Conservation (phyloP, 1,140 invertebrate genomes). For the Phymorhynchus buccinoides region DNA sequence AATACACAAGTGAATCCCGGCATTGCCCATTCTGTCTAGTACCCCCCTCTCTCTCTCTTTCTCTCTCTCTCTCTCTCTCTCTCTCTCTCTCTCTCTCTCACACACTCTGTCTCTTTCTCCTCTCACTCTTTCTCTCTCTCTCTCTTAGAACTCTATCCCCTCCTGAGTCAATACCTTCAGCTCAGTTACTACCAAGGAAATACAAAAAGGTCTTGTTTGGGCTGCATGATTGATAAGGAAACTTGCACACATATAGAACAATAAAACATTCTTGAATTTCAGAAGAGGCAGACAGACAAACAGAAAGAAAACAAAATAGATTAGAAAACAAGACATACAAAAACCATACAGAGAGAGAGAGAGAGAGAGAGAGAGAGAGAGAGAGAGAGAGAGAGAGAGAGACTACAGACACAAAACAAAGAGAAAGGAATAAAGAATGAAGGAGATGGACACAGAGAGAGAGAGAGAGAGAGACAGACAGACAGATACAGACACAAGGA, state of each 20-base stretch:
- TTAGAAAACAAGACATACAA: no score
- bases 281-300: not conserved
- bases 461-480: not conserved
- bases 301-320: not conserved
- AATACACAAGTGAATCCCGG: no score
- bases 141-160: not conserved
- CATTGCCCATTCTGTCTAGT: no score
- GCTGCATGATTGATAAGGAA: not conserved
- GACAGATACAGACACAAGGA: not conserved
- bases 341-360: no score
- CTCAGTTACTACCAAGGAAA: not conserved
- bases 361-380: not conserved
- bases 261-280: no score
- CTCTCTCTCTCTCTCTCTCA: not conserved
- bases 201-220: not conserved
- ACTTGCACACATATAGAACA: no score
- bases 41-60: not conserved
- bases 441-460: not conserved
- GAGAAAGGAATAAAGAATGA: not conserved
- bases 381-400: constrained; percentile 14
- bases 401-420: no score
- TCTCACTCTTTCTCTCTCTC: no score
- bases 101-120: not conserved
- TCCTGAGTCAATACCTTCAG: not conserved
- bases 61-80: not conserved